Evolutionary conservation across 2,888 invertebrate genomes (phyloP), one percentile per base, ranked within the genome.

Genomic region (Thymelicus sylvestris): DNA sequence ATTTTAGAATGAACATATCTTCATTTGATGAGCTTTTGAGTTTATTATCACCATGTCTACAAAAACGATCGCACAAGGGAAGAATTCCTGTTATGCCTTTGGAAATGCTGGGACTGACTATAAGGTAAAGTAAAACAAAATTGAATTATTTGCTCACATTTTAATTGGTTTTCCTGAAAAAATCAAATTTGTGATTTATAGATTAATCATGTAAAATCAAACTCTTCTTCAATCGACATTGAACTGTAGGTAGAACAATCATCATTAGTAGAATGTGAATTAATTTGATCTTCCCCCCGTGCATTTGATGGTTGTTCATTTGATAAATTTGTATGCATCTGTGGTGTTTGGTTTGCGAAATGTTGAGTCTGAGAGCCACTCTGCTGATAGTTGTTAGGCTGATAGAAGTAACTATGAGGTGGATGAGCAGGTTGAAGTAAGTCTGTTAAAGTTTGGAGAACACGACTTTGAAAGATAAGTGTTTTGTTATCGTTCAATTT

Each of bases 261-360:
- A 74, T 75, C 72, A 75, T 73, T 76, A 15, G 75, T 19, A 19
- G 19, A 19, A 19, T 0, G 74, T 78, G 76, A 78, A 77, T 78
- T 70, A 78, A 79, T 75, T 77, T 77, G 76, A 76, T 78, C 74
- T 77, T 70, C 31, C 31, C 31, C 31, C 19, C 19, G 19, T 31
- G 31, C 31, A 3, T 31, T 31, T 31, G 31, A 31, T 31, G 31
- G 5, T 31, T 31, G 74, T 78, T 72, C 72, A 76, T 76, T 70
- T 72, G 76, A 77, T 75, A 73, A 76, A 64, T 74, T 74, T 77
- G 67, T 76, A 74, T 74, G 74, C 76, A 67, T 77, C 75, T 72
- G 77, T 79, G 76, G 74, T 71, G 75, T 77, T 77, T 78, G 76
- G 71, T 77, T 75, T 50, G 75, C 73, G 77, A 76, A 76, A 75